Evolutionary conservation across 1,140 invertebrate species (phyloP).

Genomic region (Cyclina sinensis): DNA sequence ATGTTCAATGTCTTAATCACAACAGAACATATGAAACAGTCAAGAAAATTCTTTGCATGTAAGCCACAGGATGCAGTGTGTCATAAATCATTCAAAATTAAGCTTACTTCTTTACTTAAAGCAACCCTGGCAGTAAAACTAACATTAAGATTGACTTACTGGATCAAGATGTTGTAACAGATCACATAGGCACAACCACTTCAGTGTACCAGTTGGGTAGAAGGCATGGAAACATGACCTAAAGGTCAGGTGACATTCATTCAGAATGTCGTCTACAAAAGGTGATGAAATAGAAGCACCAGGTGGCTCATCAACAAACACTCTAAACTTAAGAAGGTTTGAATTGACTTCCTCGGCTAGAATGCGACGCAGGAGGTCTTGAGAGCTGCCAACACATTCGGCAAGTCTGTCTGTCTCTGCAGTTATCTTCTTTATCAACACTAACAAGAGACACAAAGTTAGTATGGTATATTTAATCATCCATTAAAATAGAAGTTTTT

Average conservation of each 20-base stretch:
- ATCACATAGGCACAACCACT: slow-evolving; percentile 97
- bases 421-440: slow-evolving; percentile 76
- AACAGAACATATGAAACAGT: no score
- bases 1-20: no score
- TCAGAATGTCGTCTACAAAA: slow-evolving; percentile 89
- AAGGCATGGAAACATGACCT: slow-evolving; percentile 97
- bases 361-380: slow-evolving; percentile 93
- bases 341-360: slow-evolving; percentile 90
- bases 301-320: slow-evolving; percentile 77
- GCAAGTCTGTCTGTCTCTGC: slow-evolving; percentile 89
- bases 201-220: slow-evolving; percentile 96
- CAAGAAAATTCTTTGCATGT: no score
- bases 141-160: slow-evolving; percentile 87
- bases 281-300: slow-evolving; percentile 70
- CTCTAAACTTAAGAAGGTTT: slow-evolving; percentile 71
- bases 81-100: no score
- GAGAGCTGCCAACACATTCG: slow-evolving; percentile 94
- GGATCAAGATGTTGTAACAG: slow-evolving; percentile 92
- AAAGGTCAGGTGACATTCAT: slow-evolving; percentile 96
- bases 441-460: slow-evolving; percentile 70
- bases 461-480: no score
- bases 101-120: no score
- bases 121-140: no score
- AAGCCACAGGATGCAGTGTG: no score
- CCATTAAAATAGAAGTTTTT: no score